These are phyloP conservation scores for Pongo abelii DNA, from an alignment of 2,113 vertebrate genomes.

Conservation along the genomic window DNA sequence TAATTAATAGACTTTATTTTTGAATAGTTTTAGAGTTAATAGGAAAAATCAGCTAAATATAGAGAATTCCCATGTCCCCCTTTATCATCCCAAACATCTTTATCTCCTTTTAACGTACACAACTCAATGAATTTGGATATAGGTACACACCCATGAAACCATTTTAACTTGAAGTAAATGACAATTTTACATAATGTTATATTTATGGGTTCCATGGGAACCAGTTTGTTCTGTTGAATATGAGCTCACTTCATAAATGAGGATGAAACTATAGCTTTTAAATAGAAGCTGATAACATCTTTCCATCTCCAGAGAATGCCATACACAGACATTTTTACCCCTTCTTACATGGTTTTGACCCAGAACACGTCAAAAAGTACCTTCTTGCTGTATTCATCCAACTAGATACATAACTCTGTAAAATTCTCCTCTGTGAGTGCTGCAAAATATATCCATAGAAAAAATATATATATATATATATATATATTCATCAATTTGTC, in stretches of 20 bases:
- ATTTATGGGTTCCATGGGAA: neutral
- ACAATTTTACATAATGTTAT: neutral
- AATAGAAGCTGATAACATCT: neutral
- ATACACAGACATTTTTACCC: neutral
- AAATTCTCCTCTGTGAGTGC: neutral
- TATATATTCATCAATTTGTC: neutral
- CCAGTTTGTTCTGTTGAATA: neutral
- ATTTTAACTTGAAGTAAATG: conserved; percentile 38
- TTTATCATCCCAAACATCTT: neutral
- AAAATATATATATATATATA: neutral
- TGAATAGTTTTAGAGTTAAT: neutral
- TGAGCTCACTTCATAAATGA: conserved; percentile 17
- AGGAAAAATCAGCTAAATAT: neutral
- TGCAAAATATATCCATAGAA: neutral
- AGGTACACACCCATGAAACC: neutral
- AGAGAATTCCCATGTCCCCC: neutral
- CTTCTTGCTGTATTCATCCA: neutral
- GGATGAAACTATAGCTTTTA: neutral
- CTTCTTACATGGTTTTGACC: neutral
- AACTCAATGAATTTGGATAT: neutral
- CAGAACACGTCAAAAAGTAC: neutral
- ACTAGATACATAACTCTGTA: neutral
- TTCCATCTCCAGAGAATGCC: neutral
- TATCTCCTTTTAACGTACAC: neutral
- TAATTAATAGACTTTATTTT: neutral